A percentile compares a stretch with the other conserved stretches of the same genome.
These are phyloP conservation scores for Rhinopomastus cyanomelas DNA, from an alignment of 2,113 vertebrate genomes.

Conservation along the genomic window DNA sequence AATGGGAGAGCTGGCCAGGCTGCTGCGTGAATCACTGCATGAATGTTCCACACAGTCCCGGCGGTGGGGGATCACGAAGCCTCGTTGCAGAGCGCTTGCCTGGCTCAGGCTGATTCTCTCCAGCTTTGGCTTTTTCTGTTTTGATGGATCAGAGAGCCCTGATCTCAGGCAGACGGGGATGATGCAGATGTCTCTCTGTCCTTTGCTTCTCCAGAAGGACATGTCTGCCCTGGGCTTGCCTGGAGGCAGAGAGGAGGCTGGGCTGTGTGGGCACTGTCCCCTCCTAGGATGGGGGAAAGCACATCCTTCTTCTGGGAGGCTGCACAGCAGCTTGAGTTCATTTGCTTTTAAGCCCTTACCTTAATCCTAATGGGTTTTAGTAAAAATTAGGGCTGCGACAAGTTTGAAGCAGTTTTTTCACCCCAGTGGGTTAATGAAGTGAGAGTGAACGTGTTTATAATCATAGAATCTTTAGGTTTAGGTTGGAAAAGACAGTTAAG, in stretches of 20 bases:
- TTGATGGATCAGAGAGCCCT: background rate
- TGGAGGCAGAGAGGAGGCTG: background rate
- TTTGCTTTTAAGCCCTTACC: background rate
- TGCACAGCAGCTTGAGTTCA: background rate
- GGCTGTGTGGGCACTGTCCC: background rate
- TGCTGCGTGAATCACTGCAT: background rate
- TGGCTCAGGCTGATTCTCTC: background rate
- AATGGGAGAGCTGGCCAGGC: slow-evolving; percentile 29
- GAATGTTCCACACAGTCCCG: accelerated
- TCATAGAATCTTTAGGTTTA: background rate
- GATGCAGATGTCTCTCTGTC: background rate
- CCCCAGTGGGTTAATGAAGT: background rate
- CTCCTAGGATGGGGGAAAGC: background rate
- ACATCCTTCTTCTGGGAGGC: background rate
- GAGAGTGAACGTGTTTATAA: background rate
- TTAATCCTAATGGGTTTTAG: background rate
- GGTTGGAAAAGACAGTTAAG: background rate
- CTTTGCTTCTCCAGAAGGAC: background rate
- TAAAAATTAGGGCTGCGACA: background rate
- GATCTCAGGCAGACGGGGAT: background rate
- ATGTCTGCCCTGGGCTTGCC: background rate
- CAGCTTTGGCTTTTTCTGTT: background rate
- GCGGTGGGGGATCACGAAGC: background rate
- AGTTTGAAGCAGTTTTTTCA: background rate
- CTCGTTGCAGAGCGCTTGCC: background rate